Percentiles rank a stretch among this genome's conserved stretches.
Evolutionary conservation across 2,113 vertebrate genomes (phyloP).

Genomic region (Indri indri): DNA sequence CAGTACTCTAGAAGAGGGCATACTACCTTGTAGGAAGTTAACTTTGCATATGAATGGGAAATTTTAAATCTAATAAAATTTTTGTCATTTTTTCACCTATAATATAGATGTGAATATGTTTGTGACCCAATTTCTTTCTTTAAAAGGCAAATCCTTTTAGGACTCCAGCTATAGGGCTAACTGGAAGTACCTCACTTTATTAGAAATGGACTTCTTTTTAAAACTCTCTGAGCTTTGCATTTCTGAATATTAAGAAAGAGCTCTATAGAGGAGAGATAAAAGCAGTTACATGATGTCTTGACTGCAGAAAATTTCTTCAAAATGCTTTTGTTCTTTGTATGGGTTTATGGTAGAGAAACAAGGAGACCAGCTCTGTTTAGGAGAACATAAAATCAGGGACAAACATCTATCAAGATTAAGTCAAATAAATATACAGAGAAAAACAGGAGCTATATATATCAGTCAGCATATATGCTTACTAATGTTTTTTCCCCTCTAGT

Average conservation of each 20-base stretch:
- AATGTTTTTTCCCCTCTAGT: not conserved
- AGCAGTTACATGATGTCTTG: not conserved
- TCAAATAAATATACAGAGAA: not conserved
- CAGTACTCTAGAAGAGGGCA: not conserved
- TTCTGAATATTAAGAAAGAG: slow-evolving; percentile 32
- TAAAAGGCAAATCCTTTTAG: slow-evolving; percentile 19
- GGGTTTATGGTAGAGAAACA: not conserved
- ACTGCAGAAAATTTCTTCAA: not conserved
- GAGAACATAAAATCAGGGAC: not conserved
- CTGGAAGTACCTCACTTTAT: not conserved
- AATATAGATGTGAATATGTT: not conserved
- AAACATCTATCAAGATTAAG: not conserved
- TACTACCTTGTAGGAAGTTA: not conserved
- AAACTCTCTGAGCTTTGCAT: not conserved
- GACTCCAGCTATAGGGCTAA: not conserved
- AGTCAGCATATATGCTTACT: not conserved
- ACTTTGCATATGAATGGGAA: not conserved
- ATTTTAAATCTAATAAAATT: not conserved
- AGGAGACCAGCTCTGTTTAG: not conserved
- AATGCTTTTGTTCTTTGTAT: slow-evolving; percentile 4
- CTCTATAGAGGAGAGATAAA: not conserved
- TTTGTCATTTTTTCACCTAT: not conserved
- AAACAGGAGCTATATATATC: not conserved
- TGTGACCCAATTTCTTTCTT: not conserved
- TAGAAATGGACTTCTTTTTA: slow-evolving; percentile 9